Evolutionary conservation across 1,140 invertebrate species (phyloP), one percentile per base, ranked within the genome.

Genomic region (Coptotermes formosanus): DNA sequence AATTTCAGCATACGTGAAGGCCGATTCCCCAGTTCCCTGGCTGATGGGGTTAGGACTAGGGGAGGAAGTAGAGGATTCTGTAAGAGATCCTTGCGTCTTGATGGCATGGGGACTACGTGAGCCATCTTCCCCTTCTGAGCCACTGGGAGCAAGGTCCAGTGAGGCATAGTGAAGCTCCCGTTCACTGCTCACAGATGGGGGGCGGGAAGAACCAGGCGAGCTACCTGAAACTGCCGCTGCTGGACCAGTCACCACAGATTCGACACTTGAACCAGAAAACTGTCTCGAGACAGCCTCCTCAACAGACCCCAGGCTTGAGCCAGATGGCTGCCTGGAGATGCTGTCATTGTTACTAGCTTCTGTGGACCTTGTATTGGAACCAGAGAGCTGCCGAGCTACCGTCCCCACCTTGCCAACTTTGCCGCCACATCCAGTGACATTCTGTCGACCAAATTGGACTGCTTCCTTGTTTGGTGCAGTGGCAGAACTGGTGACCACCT

Each of bases 1-100:
- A 86, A 95, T 95, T 90, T 95, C 93, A n/a, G 94, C 94, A 89
- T 95, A 95, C 55, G 91, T 92, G 88, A 94, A 93, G 89, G 87
- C 86, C 90, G 89, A 59, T 86, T 52, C 87, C 89, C 85, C 89
- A 90, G 86, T 38, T 89, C 89, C 4, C 89, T 90, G 82, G 90
- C 91, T 32, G 90, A 91, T 25, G 30, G 87, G 75, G 83, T 88
- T 89, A 45, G 89, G 89, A 69, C 88, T 88, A 11, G 89, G 88
- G 23, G 89, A 87, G 1, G 89, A 88, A 0, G 88, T 88, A 25
- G 89, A 87, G 0, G 89, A 88, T 30, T 86, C 87, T 14, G 88
- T 88, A 38, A 88, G 83, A 3, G 88, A 88, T 82, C 84, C 88
- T 83, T 89, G 88, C 6, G 87, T 86, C 82, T 87, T 87, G 23